phyloP scores from a whole-genome alignment of 2,113 vertebrate genomes.

The Callorhinus ursinus region DNA sequence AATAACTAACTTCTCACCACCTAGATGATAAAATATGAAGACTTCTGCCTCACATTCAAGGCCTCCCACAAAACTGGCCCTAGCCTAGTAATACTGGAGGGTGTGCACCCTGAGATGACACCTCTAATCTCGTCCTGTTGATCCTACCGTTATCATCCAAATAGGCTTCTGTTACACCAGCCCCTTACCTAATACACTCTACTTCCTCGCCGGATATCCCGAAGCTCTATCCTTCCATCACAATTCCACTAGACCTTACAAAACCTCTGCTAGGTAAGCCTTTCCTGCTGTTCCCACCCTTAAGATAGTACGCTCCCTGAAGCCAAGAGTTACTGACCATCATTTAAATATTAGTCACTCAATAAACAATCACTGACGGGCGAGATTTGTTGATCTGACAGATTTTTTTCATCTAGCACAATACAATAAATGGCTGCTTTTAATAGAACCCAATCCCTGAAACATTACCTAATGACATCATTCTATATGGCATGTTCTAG shows the following conservation, averaged over 20 bases:
- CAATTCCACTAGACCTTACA: background rate
- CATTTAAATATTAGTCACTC: background rate
- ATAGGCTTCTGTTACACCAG: background rate
- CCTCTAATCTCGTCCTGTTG: background rate
- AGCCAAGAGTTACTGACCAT: background rate
- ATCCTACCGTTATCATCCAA: background rate
- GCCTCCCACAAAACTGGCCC: background rate
- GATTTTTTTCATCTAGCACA: background rate
- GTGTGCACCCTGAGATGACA: background rate
- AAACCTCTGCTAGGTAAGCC: background rate
- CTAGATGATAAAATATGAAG: background rate
- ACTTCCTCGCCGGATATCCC: background rate
- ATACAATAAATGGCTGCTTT: background rate
- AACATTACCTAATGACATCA: background rate
- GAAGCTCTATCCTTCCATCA: background rate
- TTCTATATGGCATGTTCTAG: background rate
- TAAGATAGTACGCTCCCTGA: background rate
- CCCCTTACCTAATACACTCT: background rate
- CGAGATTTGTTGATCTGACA: background rate
- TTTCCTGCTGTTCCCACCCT: background rate
- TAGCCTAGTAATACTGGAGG: background rate
- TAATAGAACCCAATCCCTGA: background rate
- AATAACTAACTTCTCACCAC: background rate
- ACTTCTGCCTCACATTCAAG: background rate
- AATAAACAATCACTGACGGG: background rate